Evolutionary conservation across 2,113 vertebrate species (phyloP).

Genomic region (Anhinga rufa): DNA sequence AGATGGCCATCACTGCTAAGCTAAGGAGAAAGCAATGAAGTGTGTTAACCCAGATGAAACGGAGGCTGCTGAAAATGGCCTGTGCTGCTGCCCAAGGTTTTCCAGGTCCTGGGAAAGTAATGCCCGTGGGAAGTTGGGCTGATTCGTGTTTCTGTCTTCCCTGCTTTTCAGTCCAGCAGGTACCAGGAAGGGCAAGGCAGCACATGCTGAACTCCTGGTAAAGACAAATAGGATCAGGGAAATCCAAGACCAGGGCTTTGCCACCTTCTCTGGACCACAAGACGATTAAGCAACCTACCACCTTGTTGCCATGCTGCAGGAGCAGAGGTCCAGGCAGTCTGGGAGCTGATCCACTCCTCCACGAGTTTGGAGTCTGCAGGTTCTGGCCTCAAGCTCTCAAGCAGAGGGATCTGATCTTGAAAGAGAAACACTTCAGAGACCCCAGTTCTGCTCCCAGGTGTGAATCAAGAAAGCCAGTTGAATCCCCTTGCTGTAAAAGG

Average conservation of each 20-base stretch:
- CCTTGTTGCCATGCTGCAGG: not conserved
- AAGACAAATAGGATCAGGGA: not conserved
- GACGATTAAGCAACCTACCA: not conserved
- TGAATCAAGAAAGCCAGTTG: not conserved
- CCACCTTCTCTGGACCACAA: not conserved
- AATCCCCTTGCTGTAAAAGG: not conserved
- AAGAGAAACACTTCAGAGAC: not conserved
- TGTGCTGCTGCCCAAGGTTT: not conserved
- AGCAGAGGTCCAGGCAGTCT: not conserved
- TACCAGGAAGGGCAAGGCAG: not conserved
- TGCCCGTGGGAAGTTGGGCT: not conserved
- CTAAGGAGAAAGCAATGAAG: not conserved
- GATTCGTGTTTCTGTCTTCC: not conserved
- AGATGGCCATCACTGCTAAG: too few relatives aligned
- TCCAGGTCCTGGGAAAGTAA: not conserved
- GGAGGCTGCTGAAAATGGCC: not conserved
- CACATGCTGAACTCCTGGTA: not conserved
- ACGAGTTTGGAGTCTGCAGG: not conserved
- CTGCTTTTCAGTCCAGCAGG: not conserved
- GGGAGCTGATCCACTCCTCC: not conserved
- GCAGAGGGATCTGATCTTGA: not conserved
- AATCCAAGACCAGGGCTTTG: not conserved
- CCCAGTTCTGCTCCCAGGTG: not conserved
- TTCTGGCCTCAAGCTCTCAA: not conserved
- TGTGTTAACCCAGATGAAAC: not conserved